phyloP scores from a whole-genome alignment of 2,888 invertebrate genomes.

The Watsonalla cultraria region DNA sequence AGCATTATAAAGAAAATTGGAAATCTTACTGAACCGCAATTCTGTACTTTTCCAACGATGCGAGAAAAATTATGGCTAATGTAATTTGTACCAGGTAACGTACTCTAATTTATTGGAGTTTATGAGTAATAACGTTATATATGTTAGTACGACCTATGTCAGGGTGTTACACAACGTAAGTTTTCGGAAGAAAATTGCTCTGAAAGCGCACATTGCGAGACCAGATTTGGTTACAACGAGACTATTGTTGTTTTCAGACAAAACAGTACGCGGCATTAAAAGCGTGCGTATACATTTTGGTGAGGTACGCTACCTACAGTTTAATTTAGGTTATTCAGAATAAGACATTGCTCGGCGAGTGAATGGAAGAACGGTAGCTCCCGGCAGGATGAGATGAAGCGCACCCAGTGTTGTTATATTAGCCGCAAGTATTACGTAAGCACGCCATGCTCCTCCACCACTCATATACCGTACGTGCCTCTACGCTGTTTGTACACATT shows the following conservation, averaged over 20 bases:
- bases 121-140: too few species aligned
- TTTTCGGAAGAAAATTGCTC: too few species aligned
- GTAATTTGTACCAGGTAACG: too few species aligned
- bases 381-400: constrained; percentile 6
- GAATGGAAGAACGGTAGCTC: constrained; percentile 31
- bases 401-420: constrained; percentile 14
- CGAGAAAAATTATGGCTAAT: too few species aligned
- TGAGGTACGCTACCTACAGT: constrained; percentile 6
- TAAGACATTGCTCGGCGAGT: constrained; percentile 40
- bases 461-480: constrained; percentile 2
- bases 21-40: constrained; percentile 4
- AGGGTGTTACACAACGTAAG: too few species aligned
- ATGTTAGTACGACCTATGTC: too few species aligned
- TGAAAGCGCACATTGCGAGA: too few species aligned
- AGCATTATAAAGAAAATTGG: constrained; percentile 21
- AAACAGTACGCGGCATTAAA: not conserved
- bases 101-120: too few species aligned
- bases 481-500: not conserved
- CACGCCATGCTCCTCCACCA: constrained; percentile 15
- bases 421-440: constrained; percentile 26
- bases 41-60: not conserved
- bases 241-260: too few species aligned
- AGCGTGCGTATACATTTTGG: too few species aligned
- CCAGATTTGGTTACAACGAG: too few species aligned
- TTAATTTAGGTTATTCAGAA: constrained; percentile 25